phyloP scores from a whole-genome alignment of 2,888 invertebrate genomes.

The Linnaemya tessellans region DNA sequence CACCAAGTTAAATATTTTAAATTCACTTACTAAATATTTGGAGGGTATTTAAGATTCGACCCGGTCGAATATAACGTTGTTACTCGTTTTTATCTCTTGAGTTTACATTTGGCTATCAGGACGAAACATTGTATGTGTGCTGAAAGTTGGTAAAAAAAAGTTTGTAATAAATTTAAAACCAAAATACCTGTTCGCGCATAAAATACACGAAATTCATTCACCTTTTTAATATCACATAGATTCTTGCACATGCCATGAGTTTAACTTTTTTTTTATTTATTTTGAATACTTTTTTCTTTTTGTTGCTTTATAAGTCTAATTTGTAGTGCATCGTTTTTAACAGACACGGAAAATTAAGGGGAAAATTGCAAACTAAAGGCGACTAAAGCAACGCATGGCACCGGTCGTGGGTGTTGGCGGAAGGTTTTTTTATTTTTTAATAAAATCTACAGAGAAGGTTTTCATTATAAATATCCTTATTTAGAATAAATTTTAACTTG shows the following conservation, averaged over 20 bases:
- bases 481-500: neutral
- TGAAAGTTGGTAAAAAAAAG: slow-evolving; percentile 20
- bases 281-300: neutral
- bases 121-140: slow-evolving; percentile 30
- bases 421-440: neutral
- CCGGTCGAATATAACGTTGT: no score
- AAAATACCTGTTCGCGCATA: slow-evolving; percentile 68
- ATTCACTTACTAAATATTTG: no score
- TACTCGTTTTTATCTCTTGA: slow-evolving; percentile 1
- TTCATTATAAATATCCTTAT: neutral
- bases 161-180: slow-evolving; percentile 58
- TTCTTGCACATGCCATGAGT: slow-evolving; percentile 45
- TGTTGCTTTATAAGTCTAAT: neutral
- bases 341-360: neutral
- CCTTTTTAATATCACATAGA: slow-evolving; percentile 58
- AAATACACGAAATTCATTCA: slow-evolving; percentile 65
- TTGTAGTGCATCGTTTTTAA: neutral
- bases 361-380: neutral
- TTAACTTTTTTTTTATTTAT: neutral
- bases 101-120: slow-evolving; percentile 5
- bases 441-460: no score
- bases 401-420: neutral
- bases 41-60: no score
- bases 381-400: neutral
- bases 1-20: no score